Conservation (phyloP, 2,888 invertebrate genomes). For the Drosophila helvetica region DNA sequence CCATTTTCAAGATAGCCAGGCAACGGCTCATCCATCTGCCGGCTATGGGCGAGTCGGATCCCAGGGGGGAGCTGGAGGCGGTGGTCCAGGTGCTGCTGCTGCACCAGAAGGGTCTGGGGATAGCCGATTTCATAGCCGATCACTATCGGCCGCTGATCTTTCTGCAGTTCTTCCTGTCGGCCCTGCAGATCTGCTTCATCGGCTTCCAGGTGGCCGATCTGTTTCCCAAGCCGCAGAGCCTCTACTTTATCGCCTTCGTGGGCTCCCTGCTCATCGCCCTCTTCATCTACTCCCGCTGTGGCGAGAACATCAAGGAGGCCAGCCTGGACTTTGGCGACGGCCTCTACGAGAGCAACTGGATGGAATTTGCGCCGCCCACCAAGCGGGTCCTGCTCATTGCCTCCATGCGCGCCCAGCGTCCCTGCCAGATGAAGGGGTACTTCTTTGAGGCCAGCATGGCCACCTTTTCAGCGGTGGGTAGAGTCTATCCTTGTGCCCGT, state of each 20-base stretch:
- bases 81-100: slow-evolving; percentile 46
- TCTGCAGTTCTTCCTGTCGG: slow-evolving; percentile 55
- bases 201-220: slow-evolving; percentile 56
- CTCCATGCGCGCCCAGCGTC: slow-evolving; percentile 54
- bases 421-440: slow-evolving; percentile 58
- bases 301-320: slow-evolving; percentile 59
- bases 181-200: slow-evolving; percentile 56
- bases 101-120: slow-evolving; percentile 53
- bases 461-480: slow-evolving; percentile 59
- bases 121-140: slow-evolving; percentile 41
- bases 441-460: slow-evolving; percentile 63
- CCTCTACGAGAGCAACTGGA: slow-evolving; percentile 55
- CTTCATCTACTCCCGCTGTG: slow-evolving; percentile 61
- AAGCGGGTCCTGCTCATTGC: slow-evolving; percentile 37
- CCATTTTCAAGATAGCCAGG: slow-evolving; percentile 59
- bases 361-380: slow-evolving; percentile 46
- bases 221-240: slow-evolving; percentile 46
- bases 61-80: slow-evolving; percentile 31
- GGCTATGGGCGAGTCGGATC: slow-evolving; percentile 6
- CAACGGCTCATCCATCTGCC: slow-evolving; percentile 49
- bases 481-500: no score
- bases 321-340: slow-evolving; percentile 55
- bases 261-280: slow-evolving; percentile 55
- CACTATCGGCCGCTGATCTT: slow-evolving; percentile 49
- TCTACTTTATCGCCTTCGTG: slow-evolving; percentile 53